Evolutionary conservation across 2,797 vertebrate genomes (phyloP).

Genomic region (Peromyscus attwateri): DNA sequence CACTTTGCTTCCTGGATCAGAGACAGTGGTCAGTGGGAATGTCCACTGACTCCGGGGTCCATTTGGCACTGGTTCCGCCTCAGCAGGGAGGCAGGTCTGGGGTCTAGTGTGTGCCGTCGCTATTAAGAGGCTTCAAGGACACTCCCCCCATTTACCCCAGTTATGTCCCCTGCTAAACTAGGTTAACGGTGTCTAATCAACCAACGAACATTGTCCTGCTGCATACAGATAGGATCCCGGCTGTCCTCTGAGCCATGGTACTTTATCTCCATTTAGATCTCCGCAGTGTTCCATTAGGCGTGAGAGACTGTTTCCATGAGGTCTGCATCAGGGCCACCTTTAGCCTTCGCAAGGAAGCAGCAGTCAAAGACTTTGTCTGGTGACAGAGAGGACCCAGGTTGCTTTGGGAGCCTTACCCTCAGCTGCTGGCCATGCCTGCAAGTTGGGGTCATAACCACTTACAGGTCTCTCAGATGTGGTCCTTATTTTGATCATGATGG

Average conservation of each 20-base stretch:
- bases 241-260: slow-evolving; percentile 86
- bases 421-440: background rate
- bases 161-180: slow-evolving; percentile 89
- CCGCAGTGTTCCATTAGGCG: slow-evolving; percentile 86
- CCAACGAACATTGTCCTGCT: slow-evolving; percentile 87
- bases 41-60: background rate
- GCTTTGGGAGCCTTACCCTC: background rate
- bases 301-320: slow-evolving; percentile 85
- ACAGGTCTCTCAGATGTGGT: background rate
- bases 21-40: accelerated
- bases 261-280: slow-evolving; percentile 90
- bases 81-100: slow-evolving; percentile 40
- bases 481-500: background rate
- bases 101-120: slow-evolving; percentile 74
- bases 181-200: slow-evolving; percentile 91
- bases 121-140: slow-evolving; percentile 88
- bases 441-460: background rate
- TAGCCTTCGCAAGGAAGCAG: slow-evolving; percentile 78
- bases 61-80: background rate
- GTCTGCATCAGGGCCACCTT: slow-evolving; percentile 85
- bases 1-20: background rate
- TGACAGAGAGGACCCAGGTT: background rate
- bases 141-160: slow-evolving; percentile 87
- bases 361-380: background rate
- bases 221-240: slow-evolving; percentile 88